Conservation (phyloP, 2,113 vertebrate species). For the Jacana jacana region DNA sequence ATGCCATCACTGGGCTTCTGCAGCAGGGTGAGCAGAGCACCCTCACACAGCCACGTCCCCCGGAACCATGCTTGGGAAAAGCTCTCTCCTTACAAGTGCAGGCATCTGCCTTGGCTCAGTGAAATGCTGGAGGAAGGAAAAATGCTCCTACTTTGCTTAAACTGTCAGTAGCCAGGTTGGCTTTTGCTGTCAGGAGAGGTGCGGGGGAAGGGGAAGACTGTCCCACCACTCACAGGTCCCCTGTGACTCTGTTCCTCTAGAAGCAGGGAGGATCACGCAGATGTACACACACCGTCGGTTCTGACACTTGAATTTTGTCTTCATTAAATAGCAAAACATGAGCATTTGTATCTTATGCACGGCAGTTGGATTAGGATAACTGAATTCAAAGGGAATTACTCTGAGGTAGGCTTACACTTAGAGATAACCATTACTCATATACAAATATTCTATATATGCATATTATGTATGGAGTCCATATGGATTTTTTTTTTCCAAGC, state of each 20-base stretch:
- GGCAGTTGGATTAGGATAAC: background rate
- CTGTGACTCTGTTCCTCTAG: background rate
- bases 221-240: background rate
- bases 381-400: background rate
- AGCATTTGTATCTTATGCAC: background rate
- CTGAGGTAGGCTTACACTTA: background rate
- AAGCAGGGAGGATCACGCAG: background rate
- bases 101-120: background rate
- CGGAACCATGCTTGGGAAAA: fast-evolving
- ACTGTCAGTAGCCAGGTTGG: background rate
- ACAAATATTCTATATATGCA: background rate
- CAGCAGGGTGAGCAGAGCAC: fast-evolving
- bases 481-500: background rate
- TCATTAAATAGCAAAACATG: background rate
- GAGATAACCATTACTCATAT: background rate
- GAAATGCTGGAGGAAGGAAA: background rate
- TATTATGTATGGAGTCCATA: background rate
- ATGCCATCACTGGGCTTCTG: fast-evolving
- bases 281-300: fast-evolving
- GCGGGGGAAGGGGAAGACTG: background rate
- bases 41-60: fast-evolving
- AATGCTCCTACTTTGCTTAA: background rate
- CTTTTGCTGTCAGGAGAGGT: background rate
- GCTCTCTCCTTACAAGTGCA: background rate
- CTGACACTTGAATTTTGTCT: background rate